phyloP scores from a whole-genome alignment of 2,888 invertebrate genomes.

The Drosophila dives region DNA sequence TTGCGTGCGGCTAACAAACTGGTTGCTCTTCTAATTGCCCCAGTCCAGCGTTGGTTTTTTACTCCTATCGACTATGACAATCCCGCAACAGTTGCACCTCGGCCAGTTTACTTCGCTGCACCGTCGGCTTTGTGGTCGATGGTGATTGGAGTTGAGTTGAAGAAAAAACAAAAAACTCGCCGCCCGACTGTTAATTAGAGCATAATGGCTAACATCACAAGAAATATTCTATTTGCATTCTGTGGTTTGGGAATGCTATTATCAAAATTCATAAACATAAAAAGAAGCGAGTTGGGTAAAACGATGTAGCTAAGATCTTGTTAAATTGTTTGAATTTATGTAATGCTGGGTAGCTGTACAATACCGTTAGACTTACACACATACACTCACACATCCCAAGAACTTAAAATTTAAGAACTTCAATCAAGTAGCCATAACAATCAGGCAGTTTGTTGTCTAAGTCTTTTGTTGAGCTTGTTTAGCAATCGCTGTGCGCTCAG shows the following conservation, averaged over 20 bases:
- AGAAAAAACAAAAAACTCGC: constrained; percentile 18
- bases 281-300: constrained; percentile 11
- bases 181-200: constrained; percentile 65
- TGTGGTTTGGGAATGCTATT: constrained; percentile 39
- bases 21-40: constrained; percentile 76
- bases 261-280: constrained; percentile 14
- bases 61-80: constrained; percentile 54
- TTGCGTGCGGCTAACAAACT: constrained; percentile 72
- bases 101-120: constrained; percentile 57
- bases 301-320: constrained; percentile 25
- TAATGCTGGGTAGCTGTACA: constrained; percentile 52
- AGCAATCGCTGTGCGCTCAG: constrained; percentile 13
- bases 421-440: constrained; percentile 60
- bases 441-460: constrained; percentile 67
- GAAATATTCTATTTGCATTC: constrained; percentile 53
- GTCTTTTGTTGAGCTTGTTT: constrained; percentile 66
- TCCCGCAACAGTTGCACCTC: constrained; percentile 28
- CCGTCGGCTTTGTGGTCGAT: constrained; percentile 58
- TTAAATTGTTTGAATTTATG: constrained; percentile 36
- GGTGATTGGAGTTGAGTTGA: constrained; percentile 29
- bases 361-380: constrained; percentile 49
- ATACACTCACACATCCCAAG: constrained; percentile 16
- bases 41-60: constrained; percentile 38
- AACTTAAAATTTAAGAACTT: constrained; percentile 46
- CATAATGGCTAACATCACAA: constrained; percentile 48